Evolutionary conservation across 2,888 invertebrate genomes (phyloP).

Genomic region (Apamea monoglypha): DNA sequence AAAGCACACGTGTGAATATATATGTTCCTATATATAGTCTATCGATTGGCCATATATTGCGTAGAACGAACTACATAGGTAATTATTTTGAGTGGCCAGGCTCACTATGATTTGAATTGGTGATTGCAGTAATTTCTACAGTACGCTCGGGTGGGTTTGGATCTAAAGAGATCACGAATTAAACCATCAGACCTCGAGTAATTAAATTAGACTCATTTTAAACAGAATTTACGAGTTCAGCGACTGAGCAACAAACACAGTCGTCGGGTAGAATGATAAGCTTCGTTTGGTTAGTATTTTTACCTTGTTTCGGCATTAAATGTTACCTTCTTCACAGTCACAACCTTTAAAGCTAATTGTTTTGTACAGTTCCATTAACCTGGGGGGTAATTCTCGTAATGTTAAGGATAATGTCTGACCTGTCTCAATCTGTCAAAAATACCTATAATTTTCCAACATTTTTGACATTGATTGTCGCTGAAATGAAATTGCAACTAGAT

Average conservation of each 20-base stretch:
- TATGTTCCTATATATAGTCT: neutral
- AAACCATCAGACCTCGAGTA: slow-evolving; percentile 69
- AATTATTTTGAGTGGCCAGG: slow-evolving; percentile 39
- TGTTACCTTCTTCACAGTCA: slow-evolving; percentile 24
- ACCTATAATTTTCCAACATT: neutral
- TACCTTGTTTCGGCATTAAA: slow-evolving; percentile 37
- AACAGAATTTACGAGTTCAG: slow-evolving; percentile 72
- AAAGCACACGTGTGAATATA: no score
- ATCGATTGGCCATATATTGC: neutral
- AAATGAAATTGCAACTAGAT: no score
- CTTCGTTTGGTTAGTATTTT: slow-evolving; percentile 61
- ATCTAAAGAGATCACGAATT: slow-evolving; percentile 64
- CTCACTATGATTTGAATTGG: slow-evolving; percentile 51
- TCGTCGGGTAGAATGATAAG: slow-evolving; percentile 69
- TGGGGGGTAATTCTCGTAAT: neutral
- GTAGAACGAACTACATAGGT: slow-evolving; percentile 9
- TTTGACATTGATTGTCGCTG: neutral
- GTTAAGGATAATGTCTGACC: neutral
- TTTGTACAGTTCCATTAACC: neutral
- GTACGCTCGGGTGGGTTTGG: slow-evolving; percentile 33
- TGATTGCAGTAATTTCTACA: slow-evolving; percentile 46
- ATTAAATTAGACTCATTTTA: slow-evolving; percentile 74
- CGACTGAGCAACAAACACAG: slow-evolving; percentile 69
- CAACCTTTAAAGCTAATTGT: neutral
- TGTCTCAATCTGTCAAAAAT: neutral